Evolutionary conservation across 2,888 invertebrate species (phyloP).

Genomic region (Syrphus vitripennis): DNA sequence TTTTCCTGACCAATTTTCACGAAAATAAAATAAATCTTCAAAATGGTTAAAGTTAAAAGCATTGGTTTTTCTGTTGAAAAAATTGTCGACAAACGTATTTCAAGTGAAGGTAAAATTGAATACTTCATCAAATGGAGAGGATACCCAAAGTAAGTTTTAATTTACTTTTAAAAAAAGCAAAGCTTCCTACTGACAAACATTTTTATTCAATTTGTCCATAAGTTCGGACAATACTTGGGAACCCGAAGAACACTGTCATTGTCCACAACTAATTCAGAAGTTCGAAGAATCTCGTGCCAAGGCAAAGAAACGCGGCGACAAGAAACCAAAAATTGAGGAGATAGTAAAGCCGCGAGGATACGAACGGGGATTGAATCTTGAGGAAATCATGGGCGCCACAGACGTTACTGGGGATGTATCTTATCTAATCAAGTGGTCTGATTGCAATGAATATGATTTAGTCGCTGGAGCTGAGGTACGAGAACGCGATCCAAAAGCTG

Average conservation of each 20-base stretch:
- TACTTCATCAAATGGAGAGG: constrained; percentile 90
- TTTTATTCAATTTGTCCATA: background rate
- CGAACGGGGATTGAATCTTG: constrained; percentile 89
- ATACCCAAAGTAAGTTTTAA: constrained; percentile 85
- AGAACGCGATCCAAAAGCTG: constrained; percentile 84
- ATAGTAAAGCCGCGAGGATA: constrained; percentile 88
- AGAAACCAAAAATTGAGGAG: constrained; percentile 82
- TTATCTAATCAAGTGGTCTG: constrained; percentile 95
- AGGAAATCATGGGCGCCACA: constrained; percentile 94
- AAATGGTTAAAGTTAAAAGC: constrained; percentile 77
- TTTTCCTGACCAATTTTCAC: background rate
- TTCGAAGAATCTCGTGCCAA: constrained; percentile 89
- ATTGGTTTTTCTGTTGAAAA: constrained; percentile 95
- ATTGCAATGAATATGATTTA: constrained; percentile 85
- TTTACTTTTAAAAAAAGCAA: no score
- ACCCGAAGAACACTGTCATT: constrained; percentile 95
- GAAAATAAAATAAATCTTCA: constrained; percentile 19
- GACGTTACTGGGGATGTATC: constrained; percentile 93
- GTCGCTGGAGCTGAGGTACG: constrained; percentile 85
- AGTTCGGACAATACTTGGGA: constrained; percentile 97
- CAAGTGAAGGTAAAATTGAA: constrained; percentile 87
- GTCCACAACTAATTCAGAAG: constrained; percentile 92
- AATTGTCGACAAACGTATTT: constrained; percentile 90
- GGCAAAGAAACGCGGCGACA: constrained; percentile 81
- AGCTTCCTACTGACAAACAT: background rate